Base-by-base conservation (phyloP, 2,113 vertebrate species). In the Oncorhynchus kisutch region DNA sequence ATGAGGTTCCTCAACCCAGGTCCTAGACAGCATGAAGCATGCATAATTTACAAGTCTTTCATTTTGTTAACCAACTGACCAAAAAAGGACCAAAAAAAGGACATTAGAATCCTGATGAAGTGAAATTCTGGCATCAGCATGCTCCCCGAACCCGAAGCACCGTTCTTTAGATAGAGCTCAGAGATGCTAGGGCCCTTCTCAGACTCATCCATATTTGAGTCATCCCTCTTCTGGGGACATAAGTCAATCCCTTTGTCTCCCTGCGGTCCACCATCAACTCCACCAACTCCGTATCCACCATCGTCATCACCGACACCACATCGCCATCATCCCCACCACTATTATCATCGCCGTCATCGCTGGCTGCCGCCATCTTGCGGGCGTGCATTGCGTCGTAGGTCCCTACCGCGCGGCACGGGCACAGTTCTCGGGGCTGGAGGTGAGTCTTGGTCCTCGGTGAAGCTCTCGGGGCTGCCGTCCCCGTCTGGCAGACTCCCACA, bases 401-500 rank as follows among this genome's bases (percentile, higher is more conserved):
- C 84, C 75, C 92, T 90, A 2, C 88, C 88, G 85, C 95, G 91
- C 91, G 95, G 67, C 86, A 81, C 27, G 78, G 94, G 81, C 93
- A 92, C 80, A 84, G 91, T 92, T 85, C 91, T 89, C 24, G 85
- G 79, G 81, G 86, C 86, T 9, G 75, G 94, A 76, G 79, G 95
- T 5, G 91, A 91, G 84, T 92, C 91, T 88, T 92, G 91, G 51
- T 92, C 91, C 73, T 98, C 96, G 0, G 94, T 94, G 86, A 95
- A 97, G 92, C 96, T 97, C 85, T 97, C 96, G 0, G 96, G 96
- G 87, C 96, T 98, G 16, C 94, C 96, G 1, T 95, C 96, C 0
- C 96, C 96, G 0, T 97, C 96, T 78, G 96, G 91, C 64, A 96
- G 94, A 49, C 96, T 97, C 70, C 96, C 96, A 39, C 96, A 98